Base-by-base conservation (phyloP, 1,140 invertebrate species). In the Acromyrmex heyeri region DNA sequence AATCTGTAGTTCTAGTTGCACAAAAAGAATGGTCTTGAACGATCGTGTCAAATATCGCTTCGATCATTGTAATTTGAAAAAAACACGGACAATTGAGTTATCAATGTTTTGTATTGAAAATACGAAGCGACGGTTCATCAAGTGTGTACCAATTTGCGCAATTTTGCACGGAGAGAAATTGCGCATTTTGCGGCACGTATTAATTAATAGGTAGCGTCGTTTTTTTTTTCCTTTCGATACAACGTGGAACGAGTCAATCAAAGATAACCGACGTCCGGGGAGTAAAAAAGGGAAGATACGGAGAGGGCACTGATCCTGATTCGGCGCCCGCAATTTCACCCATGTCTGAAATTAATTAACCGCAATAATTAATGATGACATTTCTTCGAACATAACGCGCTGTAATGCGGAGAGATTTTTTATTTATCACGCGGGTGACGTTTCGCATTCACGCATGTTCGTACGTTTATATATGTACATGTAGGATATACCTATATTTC, bases 331-430 rank as follows among this genome's bases (percentile, higher is more conserved):
- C 67, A 61, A 30, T 83, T 73, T 83, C 79, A 62, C 69, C 8
- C 69, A 69, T 73, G 69, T 83, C 79, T 61, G 69, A 75, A 83
- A 72, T 73, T 83, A 83, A 73, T 83, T 83, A 83, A 61, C 38
- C 57, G 57, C 55, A 57, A 38, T 83, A 83, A 83, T 83, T 83
- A 83, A 83, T 75, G 55, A 16, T n/a, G 79, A 83, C 79, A 27
- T 83, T 83, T 83, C 55, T 70, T 73, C 79, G 79, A 50, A 73
- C 57, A 55, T 75, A 73, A 59, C 53, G 38, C 67, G 53, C 14
- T n/a, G 62, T 55, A 53, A 72, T 24, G 27, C 8, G 38, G 18
- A 10, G 14, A 61, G 55, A 5, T 61, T 72, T 50, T 79, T 48
- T 73, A 72, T 83, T 82, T 73, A 83, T 61, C 69, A 55, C 79